Conservation (phyloP, 2,888 invertebrate species). For the Netelia melanura region DNA sequence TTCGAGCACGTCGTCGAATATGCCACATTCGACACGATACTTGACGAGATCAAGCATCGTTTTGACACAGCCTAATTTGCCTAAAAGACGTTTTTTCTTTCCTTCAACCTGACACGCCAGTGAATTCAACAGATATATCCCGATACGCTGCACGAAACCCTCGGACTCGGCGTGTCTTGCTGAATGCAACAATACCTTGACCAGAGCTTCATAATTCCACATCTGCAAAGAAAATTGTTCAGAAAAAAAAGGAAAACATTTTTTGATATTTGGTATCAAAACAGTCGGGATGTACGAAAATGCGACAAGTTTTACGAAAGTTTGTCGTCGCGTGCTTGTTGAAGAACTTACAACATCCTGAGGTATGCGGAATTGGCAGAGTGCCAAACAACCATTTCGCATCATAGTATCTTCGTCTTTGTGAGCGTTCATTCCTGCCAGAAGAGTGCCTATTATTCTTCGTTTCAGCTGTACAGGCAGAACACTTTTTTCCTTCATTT, state of each 20-base stretch:
- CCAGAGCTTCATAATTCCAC: slow-evolving; percentile 95
- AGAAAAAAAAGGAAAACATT: not conserved
- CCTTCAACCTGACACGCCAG: slow-evolving; percentile 98
- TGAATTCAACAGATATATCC: slow-evolving; percentile 97
- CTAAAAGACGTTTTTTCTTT: slow-evolving; percentile 95
- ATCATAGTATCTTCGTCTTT: slow-evolving; percentile 96
- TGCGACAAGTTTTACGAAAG: not conserved
- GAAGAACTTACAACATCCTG: slow-evolving; percentile 92
- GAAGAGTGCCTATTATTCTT: slow-evolving; percentile 92
- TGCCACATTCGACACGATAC: slow-evolving; percentile 90
- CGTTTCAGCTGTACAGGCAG: slow-evolving; percentile 91
- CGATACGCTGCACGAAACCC: slow-evolving; percentile 97
- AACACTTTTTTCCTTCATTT: slow-evolving; percentile 92
- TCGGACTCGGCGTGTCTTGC: slow-evolving; percentile 93
- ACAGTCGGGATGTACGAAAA: slow-evolving; percentile 1
- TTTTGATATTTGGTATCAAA: not conserved
- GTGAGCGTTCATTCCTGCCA: slow-evolving; percentile 96
- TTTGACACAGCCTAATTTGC: slow-evolving; percentile 93
- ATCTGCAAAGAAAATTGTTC: slow-evolving; percentile 87
- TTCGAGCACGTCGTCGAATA: slow-evolving; percentile 98
- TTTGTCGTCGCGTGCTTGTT: not conserved
- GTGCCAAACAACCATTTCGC: slow-evolving; percentile 97
- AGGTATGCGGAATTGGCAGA: slow-evolving; percentile 98
- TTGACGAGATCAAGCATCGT: slow-evolving; percentile 95
- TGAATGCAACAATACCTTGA: slow-evolving; percentile 92